Percentiles rank a stretch among this genome's conserved stretches.
Evolutionary conservation across 2,888 invertebrate species (phyloP).

Genomic region (Onthophagus sagittarius): DNA sequence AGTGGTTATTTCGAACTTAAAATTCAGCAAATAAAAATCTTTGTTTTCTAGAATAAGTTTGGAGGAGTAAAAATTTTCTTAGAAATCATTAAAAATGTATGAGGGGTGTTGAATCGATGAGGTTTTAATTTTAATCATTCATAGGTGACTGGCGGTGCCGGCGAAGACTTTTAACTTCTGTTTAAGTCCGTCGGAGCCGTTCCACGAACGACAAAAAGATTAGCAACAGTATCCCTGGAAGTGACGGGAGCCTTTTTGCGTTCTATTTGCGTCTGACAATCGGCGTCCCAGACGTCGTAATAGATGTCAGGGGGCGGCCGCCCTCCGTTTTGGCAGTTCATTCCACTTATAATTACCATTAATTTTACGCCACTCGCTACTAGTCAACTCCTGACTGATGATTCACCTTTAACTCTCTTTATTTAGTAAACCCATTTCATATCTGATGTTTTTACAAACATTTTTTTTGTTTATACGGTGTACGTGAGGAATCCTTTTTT

Average conservation of each 20-base stretch:
- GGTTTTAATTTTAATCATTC: not conserved
- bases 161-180: not conserved
- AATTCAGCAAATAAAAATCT: too few species aligned
- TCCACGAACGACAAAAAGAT: not conserved
- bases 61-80: too few species aligned
- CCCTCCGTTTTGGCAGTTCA: conserved; percentile 47
- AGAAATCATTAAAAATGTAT: too few species aligned
- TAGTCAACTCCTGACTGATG: not conserved
- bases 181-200: not conserved
- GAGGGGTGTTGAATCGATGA: not conserved
- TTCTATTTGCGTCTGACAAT: conserved; percentile 10
- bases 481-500: too few species aligned
- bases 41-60: too few species aligned
- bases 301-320: conserved; percentile 42
- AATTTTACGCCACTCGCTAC: not conserved
- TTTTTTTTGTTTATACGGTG: too few species aligned
- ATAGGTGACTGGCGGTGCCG: not conserved
- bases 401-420: not conserved
- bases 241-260: not conserved
- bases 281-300: conserved; percentile 30
- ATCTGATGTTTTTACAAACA: too few species aligned
- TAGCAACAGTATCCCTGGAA: conserved; percentile 1
- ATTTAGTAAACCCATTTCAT: too few species aligned
- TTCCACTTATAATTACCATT: conserved; percentile 31
- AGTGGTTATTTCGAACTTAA: not conserved